Base-by-base conservation (phyloP, 2,113 vertebrate species). In the Pterocles gutturalis region DNA sequence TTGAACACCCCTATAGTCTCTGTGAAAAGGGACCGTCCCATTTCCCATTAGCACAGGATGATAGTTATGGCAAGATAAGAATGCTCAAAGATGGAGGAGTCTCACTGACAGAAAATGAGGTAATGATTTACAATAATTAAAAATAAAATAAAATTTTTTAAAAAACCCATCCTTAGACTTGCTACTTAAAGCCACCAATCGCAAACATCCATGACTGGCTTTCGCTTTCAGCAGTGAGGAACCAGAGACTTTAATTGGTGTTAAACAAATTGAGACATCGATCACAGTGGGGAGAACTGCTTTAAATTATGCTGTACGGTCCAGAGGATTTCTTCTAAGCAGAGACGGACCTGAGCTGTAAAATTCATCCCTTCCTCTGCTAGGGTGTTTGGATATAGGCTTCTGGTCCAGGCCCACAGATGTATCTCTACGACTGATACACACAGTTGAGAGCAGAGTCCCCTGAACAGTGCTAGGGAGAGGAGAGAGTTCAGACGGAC, bases 1-100 rank as follows among this genome's bases (percentile, higher is more conserved):
- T 98, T 98, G 98, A 98, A 98, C 98, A 98, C 97, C 98, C 98
- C 98, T 98, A 98, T 96, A 98, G 98, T 98, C 98, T 98, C 98
- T 98, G 98, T 98, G 98, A 98, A 98, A 98, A 98, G 97, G 97
- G 97, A 98, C 96, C 19, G 84, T 97, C 98, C 98, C 98, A 96
- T 95, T 97, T 97, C 96, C 97, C 98, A 98, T 96, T 96, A 98
- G 98, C 98, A 98, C 98, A 98, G 98, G 94, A 98, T 98, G 98
- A 96, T 89, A 96, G 95, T 96, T 96, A 97, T 97, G 98, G 96
- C 97, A 97, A 98, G 97, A 95, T 95, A 96, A 96, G 96, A 97
- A 98, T 96, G 98, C 93, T 96, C 94, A 87, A 96, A 84, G 94
- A 97, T 98, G 98, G 96, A 97, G 95, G 97, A 96, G 66, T 97